phyloP scores from a whole-genome alignment of 2,888 invertebrate species.

The Cancer borealis region DNA sequence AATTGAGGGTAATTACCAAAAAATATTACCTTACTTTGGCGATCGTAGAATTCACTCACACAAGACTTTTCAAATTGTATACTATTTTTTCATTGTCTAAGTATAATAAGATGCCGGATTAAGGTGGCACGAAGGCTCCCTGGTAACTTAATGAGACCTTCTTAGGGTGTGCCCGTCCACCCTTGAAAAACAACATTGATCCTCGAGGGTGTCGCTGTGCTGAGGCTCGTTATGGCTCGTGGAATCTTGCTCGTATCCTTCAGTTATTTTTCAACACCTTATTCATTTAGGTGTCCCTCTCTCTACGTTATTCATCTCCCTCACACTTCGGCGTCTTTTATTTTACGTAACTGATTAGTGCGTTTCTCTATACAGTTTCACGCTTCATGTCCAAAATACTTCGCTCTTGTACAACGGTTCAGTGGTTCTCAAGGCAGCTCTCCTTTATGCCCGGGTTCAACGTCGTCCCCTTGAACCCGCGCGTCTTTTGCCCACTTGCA shows the following conservation, averaged over 20 bases:
- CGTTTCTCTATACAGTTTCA: too few relatives aligned
- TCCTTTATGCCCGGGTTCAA: too few relatives aligned
- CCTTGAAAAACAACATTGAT: constrained; percentile 31
- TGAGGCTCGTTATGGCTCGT: neutral
- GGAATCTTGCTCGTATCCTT: neutral
- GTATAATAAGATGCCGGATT: neutral
- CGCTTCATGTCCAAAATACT: too few relatives aligned
- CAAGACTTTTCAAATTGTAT: neutral
- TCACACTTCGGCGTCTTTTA: neutral
- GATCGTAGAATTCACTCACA: neutral
- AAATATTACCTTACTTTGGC: neutral
- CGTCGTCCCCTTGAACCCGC: too few relatives aligned
- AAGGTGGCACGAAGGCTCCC: neutral
- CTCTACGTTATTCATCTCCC: neutral
- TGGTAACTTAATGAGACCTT: neutral
- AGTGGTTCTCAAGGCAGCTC: too few relatives aligned
- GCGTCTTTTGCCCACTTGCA: too few relatives aligned
- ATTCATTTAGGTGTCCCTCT: neutral
- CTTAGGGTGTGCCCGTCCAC: neutral
- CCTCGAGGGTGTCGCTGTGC: neutral
- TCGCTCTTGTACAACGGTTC: too few relatives aligned
- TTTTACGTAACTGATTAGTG: too few relatives aligned
- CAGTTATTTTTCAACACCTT: neutral
- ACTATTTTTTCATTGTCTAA: neutral
- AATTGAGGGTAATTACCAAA: neutral